phyloP scores from a whole-genome alignment of 2,113 vertebrate genomes.

The Pseudorectes ferrugineus region DNA sequence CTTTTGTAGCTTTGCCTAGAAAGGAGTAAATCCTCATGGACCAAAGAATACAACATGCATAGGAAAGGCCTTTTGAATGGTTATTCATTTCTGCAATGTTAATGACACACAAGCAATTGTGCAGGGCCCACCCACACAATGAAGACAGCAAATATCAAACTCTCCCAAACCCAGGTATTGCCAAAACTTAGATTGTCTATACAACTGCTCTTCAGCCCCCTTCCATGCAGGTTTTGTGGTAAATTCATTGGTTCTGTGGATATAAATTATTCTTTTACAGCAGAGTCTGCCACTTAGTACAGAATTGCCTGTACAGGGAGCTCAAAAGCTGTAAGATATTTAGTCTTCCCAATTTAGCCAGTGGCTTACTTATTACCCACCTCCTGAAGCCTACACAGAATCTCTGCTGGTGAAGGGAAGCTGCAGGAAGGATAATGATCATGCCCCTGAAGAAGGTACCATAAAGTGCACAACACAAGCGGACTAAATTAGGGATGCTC shows the following conservation, averaged over 20 bases:
- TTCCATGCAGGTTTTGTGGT: not conserved
- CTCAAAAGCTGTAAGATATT: not conserved
- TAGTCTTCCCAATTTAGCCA: not conserved
- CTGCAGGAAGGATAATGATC: not conserved
- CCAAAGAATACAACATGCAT: not conserved
- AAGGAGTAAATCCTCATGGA: not conserved
- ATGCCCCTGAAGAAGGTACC: not conserved
- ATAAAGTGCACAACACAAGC: not conserved
- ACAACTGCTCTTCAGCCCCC: not conserved
- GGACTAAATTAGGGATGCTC: not conserved
- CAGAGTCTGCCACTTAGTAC: fast-evolving
- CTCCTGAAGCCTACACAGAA: not conserved
- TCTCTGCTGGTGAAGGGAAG: not conserved
- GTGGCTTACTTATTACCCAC: not conserved
- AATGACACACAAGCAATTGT: not conserved
- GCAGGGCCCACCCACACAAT: not conserved
- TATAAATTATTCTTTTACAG: not conserved
- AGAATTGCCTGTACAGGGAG: not conserved
- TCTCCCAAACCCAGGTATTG: not conserved
- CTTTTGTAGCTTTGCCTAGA: constrained; percentile 40
- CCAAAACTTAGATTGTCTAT: not conserved
- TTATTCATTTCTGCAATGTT: not conserved
- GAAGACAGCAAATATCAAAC: not conserved
- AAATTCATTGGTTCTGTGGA: not conserved
- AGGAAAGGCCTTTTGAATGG: not conserved